Base-by-base conservation (phyloP, 2,888 invertebrate species). In the Lissonota sp. region DNA sequence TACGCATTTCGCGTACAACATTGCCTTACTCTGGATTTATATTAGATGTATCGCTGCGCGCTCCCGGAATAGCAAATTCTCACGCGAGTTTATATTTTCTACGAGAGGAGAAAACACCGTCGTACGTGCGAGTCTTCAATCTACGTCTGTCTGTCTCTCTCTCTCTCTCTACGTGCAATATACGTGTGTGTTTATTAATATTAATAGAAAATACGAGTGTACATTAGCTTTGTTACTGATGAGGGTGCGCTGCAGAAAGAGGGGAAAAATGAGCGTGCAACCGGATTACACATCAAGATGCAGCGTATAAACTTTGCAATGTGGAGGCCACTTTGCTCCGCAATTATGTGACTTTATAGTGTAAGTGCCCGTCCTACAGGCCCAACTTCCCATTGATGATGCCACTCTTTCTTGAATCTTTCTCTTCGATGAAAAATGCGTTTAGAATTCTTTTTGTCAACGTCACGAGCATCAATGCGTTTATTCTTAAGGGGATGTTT, bases 81-180 rank as follows among this genome's bases (percentile, higher is more conserved):
- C 82, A 82, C 79, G 82, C 55, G 79, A 75, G 72, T 81, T 81
- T 78, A 81, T 81, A 81, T 81, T 81, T 81, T 81, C 73, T 63
- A 46, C 60, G 53, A 40, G 53, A 51, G 60, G 74, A 53, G 40
- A 44, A 74, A 12, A 6, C 67, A 16, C 5, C 49, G 44, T 44
- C 39, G 40, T 60, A 63, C 46, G 58, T 46, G 60, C n/a, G 51
- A 42, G 12, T 14, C 5, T 14, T 37, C 5, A 5, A 14, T 53
- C 37, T 49, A 39, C n/a, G 6, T 49, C 46, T n/a, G 4, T n/a
- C 26, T 49, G 37, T 64, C 69, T 70, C 14, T 46, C 46, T 66
- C 37, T 42, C 49, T 60, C 53, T 57, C 39, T 40, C 26, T 55
- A 6, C n/a, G 63, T 4, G 51, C 8, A 39, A 55, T 64, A 63